Evolutionary conservation across 2,888 invertebrate genomes (phyloP).

Genomic region (Diaprepes abbreviatus): DNA sequence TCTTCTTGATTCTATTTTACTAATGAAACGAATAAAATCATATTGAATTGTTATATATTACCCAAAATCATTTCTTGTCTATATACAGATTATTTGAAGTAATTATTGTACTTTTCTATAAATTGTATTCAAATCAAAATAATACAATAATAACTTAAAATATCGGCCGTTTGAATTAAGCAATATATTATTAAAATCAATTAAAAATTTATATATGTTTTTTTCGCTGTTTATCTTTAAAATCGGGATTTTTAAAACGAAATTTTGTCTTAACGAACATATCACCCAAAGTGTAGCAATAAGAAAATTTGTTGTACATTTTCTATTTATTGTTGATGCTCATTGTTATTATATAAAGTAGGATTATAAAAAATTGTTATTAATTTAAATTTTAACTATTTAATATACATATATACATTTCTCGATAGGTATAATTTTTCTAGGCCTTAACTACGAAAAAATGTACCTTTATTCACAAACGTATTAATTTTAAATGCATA

Average conservation of each 20-base stretch:
- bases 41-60: constrained; percentile 24
- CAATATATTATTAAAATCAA: not conserved
- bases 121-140: constrained; percentile 4
- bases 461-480: not conserved
- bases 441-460: not conserved
- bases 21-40: constrained; percentile 27
- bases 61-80: not conserved
- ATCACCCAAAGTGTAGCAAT: constrained; percentile 34
- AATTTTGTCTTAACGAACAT: constrained; percentile 27
- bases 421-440: not conserved
- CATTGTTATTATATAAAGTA: constrained; percentile 30
- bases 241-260: constrained; percentile 36
- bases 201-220: not conserved
- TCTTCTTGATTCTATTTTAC: constrained; percentile 42
- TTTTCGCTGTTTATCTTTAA: not conserved
- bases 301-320: constrained; percentile 28
- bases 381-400: constrained; percentile 18
- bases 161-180: not conserved
- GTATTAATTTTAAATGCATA: not conserved
- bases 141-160: not conserved
- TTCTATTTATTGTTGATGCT: constrained; percentile 28
- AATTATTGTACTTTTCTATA: not conserved
- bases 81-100: not conserved
- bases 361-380: constrained; percentile 18
- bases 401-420: not conserved